Base-by-base conservation (phyloP, 2,113 vertebrate species). In the Drymodes brunneopygia region DNA sequence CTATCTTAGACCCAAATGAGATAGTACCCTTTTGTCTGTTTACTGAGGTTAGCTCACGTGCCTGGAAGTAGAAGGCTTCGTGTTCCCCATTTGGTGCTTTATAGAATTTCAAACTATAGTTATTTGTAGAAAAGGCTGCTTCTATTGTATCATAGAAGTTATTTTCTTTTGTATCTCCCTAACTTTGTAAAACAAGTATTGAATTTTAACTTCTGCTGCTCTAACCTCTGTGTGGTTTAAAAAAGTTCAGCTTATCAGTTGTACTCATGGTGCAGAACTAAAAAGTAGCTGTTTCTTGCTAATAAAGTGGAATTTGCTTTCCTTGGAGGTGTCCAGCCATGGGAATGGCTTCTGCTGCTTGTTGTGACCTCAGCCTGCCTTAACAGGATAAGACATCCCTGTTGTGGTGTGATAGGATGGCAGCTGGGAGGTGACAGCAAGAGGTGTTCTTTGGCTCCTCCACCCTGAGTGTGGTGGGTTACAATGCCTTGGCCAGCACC, bases 381-480 rank as follows among this genome's bases (percentile, higher is more conserved):
- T 24, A 57, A 8, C 69, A 75, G 70, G 44, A 5, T 53, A 11
- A n/a, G 44, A 33, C 40, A 10, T 22, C 9, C 12, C 40, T 36
- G 23, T 45, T 45, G 42, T 25, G 61, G 18, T 28, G 47, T 15
- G 53, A 8, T 4, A 35, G 40, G 27, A 11, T 51, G 56, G 42
- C 42, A 66, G 33, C 16, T 44, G 74, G 22, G 44, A 71, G 27
- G 61, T 42, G 66, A 25, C 60, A 69, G 28, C 62, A 69, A 4
- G n/a, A 66, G 22, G 7, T 22, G 11, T 62, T 36, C 44, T 75
- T 28, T 27, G 18, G 12, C 38, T 91, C 42, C 47, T 65, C 20
- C 25, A 15, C 22, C 50, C 6, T 0, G 0, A 31, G 15, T 13
- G 5, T 23, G 45, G 17, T 28, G 21, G 31, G 23, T 50, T 61